Evolutionary conservation across 1,140 invertebrate species (phyloP).

Genomic region (Drosophila virilis): DNA sequence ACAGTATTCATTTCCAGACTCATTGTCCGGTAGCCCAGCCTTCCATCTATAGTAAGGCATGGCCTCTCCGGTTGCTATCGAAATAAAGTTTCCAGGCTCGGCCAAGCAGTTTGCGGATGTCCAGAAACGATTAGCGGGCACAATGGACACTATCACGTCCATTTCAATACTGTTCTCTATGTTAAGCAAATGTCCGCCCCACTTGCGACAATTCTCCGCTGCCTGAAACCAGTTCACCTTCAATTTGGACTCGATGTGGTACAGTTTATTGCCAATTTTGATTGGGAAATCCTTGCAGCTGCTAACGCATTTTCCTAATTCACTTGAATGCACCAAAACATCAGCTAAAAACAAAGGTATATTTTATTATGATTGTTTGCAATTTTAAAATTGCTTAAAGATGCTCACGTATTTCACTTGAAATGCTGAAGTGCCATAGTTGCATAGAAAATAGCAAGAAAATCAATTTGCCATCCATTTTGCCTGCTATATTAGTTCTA

Average conservation of each 20-base stretch:
- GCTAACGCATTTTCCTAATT: slow-evolving; percentile 7
- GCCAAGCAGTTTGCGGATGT: slow-evolving; percentile 15
- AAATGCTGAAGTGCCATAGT: slow-evolving; percentile 3
- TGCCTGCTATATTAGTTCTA: neutral
- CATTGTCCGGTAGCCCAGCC: neutral
- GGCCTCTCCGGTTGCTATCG: slow-evolving; percentile 21
- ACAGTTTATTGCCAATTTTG: slow-evolving; percentile 21
- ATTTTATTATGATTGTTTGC: neutral
- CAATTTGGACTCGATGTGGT: slow-evolving; percentile 9
- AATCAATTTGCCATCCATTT: slow-evolving; percentile 7
- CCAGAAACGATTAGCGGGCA: neutral
- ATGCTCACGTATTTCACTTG: slow-evolving; percentile 13
- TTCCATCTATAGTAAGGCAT: slow-evolving; percentile 26
- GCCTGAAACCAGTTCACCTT: slow-evolving; percentile 28
- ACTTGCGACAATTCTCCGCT: slow-evolving; percentile 19
- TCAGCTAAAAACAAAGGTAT: neutral
- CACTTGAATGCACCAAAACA: neutral
- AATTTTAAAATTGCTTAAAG: neutral
- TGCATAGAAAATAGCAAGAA: slow-evolving; percentile 7
- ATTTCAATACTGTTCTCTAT: slow-evolving; percentile 26
- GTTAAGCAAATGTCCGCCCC: slow-evolving; percentile 28
- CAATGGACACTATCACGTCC: neutral
- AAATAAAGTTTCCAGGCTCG: neutral
- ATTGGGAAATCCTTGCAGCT: slow-evolving; percentile 10
- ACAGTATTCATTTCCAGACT: neutral